A percentile compares a stretch with the other conserved stretches of the same genome.
Conservation (phyloP, 2,888 invertebrate species). For the Smittia sp. region DNA sequence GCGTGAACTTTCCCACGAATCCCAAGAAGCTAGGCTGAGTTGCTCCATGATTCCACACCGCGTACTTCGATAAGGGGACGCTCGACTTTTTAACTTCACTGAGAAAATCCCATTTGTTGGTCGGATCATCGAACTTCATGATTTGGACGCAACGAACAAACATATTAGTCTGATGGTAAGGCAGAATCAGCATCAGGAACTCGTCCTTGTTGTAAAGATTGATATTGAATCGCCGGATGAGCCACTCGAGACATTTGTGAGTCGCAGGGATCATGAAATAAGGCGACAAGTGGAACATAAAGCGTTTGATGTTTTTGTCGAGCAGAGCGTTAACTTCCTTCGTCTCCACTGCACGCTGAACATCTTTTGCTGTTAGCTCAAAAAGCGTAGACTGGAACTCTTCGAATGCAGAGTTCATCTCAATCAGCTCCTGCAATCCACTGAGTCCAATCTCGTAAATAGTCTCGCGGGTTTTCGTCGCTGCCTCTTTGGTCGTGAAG, state of each 20-base stretch:
- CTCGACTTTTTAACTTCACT: constrained; percentile 70
- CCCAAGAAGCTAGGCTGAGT: constrained; percentile 62
- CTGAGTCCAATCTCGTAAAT: constrained; percentile 82
- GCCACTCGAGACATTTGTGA: constrained; percentile 93
- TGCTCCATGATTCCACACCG: constrained; percentile 70
- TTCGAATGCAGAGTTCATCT: constrained; percentile 68
- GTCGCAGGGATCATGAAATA: constrained; percentile 77
- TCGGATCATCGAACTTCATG: constrained; percentile 60
- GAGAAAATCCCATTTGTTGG: constrained; percentile 76
- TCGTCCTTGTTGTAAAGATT: constrained; percentile 84
- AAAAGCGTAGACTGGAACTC: constrained; percentile 76
- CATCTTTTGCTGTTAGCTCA: constrained; percentile 68
- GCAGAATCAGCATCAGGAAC: constrained; percentile 76
- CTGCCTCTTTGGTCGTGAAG: constrained; percentile 88
- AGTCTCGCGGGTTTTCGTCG: constrained; percentile 76
- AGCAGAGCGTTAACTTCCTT: constrained; percentile 72
- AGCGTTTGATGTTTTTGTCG: constrained; percentile 71
- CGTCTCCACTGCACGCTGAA: constrained; percentile 78
- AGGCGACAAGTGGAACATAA: constrained; percentile 79
- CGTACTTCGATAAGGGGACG: constrained; percentile 67
- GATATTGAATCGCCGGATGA: constrained; percentile 83
- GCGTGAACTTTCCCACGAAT: constrained; percentile 61
- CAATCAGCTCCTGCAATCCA: constrained; percentile 79
- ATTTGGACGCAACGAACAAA: constrained; percentile 81
- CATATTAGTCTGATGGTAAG: constrained; percentile 89